A percentile compares a stretch with the other conserved stretches of the same genome.
Evolutionary conservation across 2,888 invertebrate genomes (phyloP).

Genomic region (Ethmia dodecea): DNA sequence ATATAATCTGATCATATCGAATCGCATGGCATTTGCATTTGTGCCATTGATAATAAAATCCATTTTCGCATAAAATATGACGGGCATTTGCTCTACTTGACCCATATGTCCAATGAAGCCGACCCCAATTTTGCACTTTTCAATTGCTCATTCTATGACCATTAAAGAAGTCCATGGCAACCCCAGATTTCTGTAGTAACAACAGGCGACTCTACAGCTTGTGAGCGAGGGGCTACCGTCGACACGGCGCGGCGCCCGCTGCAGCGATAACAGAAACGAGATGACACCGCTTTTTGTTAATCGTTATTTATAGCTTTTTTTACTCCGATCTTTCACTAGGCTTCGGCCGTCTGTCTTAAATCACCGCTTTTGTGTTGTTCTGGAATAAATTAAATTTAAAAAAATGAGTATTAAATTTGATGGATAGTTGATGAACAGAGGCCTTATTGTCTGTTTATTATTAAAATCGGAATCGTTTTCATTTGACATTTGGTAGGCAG

Average conservation of each 20-base stretch:
- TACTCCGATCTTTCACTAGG: conserved; percentile 37
- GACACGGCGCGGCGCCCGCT: conserved; percentile 27
- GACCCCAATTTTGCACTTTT: not conserved
- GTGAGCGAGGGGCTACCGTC: conserved; percentile 46
- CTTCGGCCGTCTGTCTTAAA: conserved; percentile 55
- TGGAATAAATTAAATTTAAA: no score
- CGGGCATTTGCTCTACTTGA: not conserved
- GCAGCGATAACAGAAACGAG: conserved; percentile 63
- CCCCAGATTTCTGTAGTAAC: no score
- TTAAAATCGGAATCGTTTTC: no score
- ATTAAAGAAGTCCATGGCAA: no score
- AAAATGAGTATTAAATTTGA: no score
- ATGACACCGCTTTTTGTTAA: conserved; percentile 75
- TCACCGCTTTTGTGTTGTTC: no score
- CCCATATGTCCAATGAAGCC: not conserved
- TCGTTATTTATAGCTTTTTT: conserved; percentile 72
- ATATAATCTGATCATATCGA: no score
- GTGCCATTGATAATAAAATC: not conserved
- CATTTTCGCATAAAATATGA: not conserved
- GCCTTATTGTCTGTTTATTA: no score
- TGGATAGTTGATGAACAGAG: no score
- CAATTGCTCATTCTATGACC: not conserved
- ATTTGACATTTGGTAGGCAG: no score
- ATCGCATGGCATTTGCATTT: not conserved
- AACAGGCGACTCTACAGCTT: conserved; percentile 35